Base-by-base conservation (phyloP, 2,888 invertebrate species). In the Nebria salina region DNA sequence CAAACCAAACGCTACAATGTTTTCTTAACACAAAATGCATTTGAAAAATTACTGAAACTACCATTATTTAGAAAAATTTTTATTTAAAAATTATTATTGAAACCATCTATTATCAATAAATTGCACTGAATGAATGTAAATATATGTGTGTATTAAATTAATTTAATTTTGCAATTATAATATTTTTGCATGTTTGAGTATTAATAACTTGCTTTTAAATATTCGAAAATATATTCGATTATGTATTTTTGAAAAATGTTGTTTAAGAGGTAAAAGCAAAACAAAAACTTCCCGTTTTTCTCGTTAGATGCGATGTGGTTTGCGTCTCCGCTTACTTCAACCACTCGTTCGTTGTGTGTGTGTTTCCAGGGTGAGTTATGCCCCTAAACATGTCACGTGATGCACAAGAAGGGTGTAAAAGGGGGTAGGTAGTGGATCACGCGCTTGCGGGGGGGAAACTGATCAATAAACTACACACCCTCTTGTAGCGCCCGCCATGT, bases 401-500 rank as follows among this genome's bases (percentile, higher is more conserved):
- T 87, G 84, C 83, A 84, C 85, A 86, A 85, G 87, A 86, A 87
- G 88, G 88, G 87, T 89, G 89, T 88, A 25, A 68, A 72, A 54
- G 76, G 75, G 66, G 65, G 81, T 85, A 84, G 85, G 87, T 65
- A 42, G 74, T 74, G 68, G 79, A 79, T 79, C 79, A 74, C 79
- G 74, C 68, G 75, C 75, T n/a, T 11, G 64, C 73, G 80, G 75
- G 73, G 75, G 80, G 80, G 64, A 20, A 87, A 87, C 86, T 91
- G 91, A 91, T 91, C 91, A 91, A 91, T 91, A 91, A 90, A 90
- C 89, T 90, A 89, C 88, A 80, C 80, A 80, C 88, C 87, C 88
- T 88, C 89, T 87, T 86, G 86, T 86, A 86, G 85, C 86, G 54
- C 54, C 54, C 54, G 54, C 54, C 54, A 54, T 54, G 54, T 54